Evolutionary conservation across 1,140 invertebrate genomes (phyloP).

Genomic region (Wasmannia auropunctata): DNA sequence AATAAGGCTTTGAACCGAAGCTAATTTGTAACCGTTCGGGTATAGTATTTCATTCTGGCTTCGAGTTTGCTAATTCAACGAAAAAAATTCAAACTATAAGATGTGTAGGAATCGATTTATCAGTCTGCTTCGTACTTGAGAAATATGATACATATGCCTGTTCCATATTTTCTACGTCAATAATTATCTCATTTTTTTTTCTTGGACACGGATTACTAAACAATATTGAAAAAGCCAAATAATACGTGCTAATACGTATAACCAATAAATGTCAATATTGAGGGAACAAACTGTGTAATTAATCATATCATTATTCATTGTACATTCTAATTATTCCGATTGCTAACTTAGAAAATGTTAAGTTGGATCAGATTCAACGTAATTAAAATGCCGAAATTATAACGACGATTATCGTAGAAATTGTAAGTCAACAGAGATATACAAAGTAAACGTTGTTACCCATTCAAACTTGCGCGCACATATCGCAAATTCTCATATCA

Average conservation of each 20-base stretch:
- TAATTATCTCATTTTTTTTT: not conserved
- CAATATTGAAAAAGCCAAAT: constrained; percentile 20
- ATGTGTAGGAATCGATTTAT: constrained; percentile 49
- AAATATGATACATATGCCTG: constrained; percentile 20
- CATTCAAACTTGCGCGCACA: constrained; percentile 65
- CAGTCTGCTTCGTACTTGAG: constrained; percentile 53
- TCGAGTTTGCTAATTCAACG: constrained; percentile 24
- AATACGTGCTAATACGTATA: constrained; percentile 16
- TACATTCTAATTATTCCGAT: constrained; percentile 9
- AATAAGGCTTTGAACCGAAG: constrained; percentile 24
- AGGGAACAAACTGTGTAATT: constrained; percentile 17
- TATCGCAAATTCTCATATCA: constrained; percentile 62
- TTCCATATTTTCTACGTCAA: constrained; percentile 29
- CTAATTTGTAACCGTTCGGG: constrained; percentile 24
- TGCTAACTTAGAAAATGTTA: constrained; percentile 9
- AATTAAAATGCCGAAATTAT: constrained; percentile 9
- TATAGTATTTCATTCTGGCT: not conserved
- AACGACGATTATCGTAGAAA: constrained; percentile 12
- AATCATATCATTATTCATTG: constrained; percentile 11
- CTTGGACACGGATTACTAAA: constrained; percentile 38
- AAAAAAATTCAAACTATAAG: constrained; percentile 39
- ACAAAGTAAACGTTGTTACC: constrained; percentile 60
- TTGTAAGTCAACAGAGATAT: constrained; percentile 41
- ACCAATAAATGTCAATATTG: constrained; percentile 8
- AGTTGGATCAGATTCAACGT: not conserved